Base-by-base conservation (phyloP, 2,888 invertebrate genomes). In the Limnephilus lunatus region DNA sequence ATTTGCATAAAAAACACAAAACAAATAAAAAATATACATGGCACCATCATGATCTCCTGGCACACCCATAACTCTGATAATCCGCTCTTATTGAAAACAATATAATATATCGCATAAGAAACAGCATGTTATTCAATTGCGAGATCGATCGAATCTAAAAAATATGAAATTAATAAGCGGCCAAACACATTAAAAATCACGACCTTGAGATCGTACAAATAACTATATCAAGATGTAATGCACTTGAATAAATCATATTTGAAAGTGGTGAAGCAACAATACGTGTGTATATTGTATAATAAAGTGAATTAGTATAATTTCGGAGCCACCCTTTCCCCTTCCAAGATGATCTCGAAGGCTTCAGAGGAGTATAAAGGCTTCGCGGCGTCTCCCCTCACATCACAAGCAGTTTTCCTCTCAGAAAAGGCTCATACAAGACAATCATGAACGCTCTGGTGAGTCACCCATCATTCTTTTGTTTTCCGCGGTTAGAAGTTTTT, bases 401-500 rank as follows among this genome's bases (percentile, higher is more conserved):
- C 89, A 89, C 81, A 89, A 81, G 89, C 89, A 89, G 89, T 89
- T 89, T 89, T 89, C 89, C 30, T 81, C 81, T 89, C 89, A 68
- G 89, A 89, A 89, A 89, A 89, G 89, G 89, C 89, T 89, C 81
- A 89, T 35, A 81, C 81, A 81, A 89, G 68, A 81, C 89, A 89
- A 81, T 39, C 89, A 89, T 89, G 89, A 89, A 89, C 89, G 89
- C 89, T 89, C 89, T 89, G 89, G 89, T 89, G 32, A 89, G 89
- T 89, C 68, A 68, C 25, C 68, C 68, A 68, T 68, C 68, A 68
- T 25, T 68, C 68, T 68, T n/a, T 68, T 68, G 68, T 68, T 25
- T 68, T n/a, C 53, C 68, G 68, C 68, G 25, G n/a, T 68, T 68
- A 25, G 2, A 68, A 25, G 68, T 68, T 68, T 68, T 68, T 68